Evolutionary conservation across 2,113 vertebrate genomes (phyloP).

Genomic region (Myocastor coypus): DNA sequence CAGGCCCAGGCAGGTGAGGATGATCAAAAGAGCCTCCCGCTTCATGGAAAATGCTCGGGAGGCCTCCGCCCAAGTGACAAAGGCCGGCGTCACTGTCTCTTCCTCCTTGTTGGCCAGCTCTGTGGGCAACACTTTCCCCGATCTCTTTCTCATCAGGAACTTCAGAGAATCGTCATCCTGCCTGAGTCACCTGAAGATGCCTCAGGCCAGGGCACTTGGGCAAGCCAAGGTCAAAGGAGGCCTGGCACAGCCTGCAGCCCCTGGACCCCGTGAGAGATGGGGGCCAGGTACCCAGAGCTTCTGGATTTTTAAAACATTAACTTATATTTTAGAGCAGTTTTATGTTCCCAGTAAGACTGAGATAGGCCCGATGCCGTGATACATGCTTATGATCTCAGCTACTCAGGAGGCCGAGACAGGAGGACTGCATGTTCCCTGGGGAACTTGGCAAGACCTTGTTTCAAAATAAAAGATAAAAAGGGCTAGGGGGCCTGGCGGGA

Average conservation of each 20-base stretch:
- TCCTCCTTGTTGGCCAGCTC: not conserved
- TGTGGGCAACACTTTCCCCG: not conserved
- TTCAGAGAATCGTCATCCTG: not conserved
- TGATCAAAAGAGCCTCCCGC: not conserved
- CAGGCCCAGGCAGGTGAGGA: slow-evolving; percentile 18
- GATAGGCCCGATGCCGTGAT: not conserved
- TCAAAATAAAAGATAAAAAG: not conserved
- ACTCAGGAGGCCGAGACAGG: not conserved
- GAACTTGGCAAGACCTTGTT: not conserved
- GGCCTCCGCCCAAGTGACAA: not conserved
- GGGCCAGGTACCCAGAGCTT: not conserved
- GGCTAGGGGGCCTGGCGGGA: too few relatives aligned
- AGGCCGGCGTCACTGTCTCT: not conserved
- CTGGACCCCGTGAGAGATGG: accelerated
- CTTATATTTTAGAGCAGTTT: not conserved
- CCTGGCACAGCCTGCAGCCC: not conserved
- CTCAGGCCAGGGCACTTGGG: not conserved
- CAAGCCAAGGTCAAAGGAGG: too few relatives aligned
- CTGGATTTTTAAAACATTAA: not conserved
- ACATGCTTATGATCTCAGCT: not conserved
- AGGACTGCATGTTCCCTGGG: not conserved
- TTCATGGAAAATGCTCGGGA: not conserved
- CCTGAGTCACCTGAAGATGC: not conserved
- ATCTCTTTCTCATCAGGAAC: not conserved
- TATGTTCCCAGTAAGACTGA: not conserved